Conservation (phyloP, 2,888 invertebrate genomes). For the Chloroclysta siterata region DNA sequence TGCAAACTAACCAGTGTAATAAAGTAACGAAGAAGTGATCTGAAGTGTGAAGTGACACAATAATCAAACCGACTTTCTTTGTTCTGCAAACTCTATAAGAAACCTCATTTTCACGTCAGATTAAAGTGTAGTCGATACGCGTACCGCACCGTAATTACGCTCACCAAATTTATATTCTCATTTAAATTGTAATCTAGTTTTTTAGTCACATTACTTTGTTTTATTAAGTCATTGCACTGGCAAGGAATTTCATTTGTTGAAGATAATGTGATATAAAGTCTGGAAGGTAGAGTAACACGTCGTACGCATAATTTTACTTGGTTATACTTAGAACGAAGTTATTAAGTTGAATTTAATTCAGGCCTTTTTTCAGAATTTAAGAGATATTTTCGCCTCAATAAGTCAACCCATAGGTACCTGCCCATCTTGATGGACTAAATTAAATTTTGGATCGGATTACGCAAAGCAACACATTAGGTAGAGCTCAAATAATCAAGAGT, state of each 20-base stretch:
- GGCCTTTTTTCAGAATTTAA: neutral
- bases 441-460: neutral
- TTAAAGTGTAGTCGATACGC: slow-evolving; percentile 31
- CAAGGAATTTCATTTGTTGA: slow-evolving; percentile 31
- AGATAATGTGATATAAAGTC: slow-evolving; percentile 6
- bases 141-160: slow-evolving; percentile 32
- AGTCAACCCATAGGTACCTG: neutral
- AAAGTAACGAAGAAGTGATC: neutral
- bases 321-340: neutral
- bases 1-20: too few species aligned
- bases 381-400: neutral
- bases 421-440: neutral
- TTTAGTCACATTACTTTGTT: slow-evolving; percentile 35
- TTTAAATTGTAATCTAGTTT: slow-evolving; percentile 36
- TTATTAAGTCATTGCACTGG: slow-evolving; percentile 38
- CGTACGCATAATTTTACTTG: slow-evolving; percentile 13
- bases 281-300: slow-evolving; percentile 11
- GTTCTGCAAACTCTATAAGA: slow-evolving; percentile 20
- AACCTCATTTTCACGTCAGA: slow-evolving; percentile 30
- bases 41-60: too few species aligned
- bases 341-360: neutral
- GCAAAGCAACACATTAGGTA: neutral
- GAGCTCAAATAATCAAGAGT: too few species aligned
- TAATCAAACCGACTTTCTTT: neutral
- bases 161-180: slow-evolving; percentile 36